Percentiles rank a stretch among this genome's conserved stretches.
phyloP scores from a whole-genome alignment of 2,113 vertebrate species.

The Ornithorhynchus anatinus region DNA sequence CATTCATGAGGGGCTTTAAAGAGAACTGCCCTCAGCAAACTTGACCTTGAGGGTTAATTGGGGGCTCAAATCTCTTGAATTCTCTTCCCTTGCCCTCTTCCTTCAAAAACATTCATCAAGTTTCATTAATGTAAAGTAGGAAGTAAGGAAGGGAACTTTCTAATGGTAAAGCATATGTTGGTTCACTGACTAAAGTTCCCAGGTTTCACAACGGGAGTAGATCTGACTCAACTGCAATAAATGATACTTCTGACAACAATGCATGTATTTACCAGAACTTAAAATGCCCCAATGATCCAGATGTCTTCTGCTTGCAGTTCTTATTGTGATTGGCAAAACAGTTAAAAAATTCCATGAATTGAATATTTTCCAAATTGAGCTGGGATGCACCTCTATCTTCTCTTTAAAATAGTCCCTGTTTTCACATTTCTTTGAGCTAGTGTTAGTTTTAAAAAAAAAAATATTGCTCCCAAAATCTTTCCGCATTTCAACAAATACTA shows the following conservation, averaged over 20 bases:
- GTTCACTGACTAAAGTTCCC: slow-evolving; percentile 9
- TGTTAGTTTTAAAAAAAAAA: slow-evolving; percentile 66
- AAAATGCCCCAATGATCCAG: slow-evolving; percentile 26
- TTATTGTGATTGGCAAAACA: slow-evolving; percentile 59
- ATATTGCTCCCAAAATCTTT: slow-evolving; percentile 64
- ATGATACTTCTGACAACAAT: slow-evolving; percentile 33
- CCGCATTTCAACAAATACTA: slow-evolving; percentile 69
- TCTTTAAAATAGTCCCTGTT: slow-evolving; percentile 60
- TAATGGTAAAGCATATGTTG: slow-evolving; percentile 4
- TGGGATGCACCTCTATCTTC: slow-evolving; percentile 52
- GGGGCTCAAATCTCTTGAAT: background rate
- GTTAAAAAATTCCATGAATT: slow-evolving; percentile 60
- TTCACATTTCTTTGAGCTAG: slow-evolving; percentile 60
- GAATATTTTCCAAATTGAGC: slow-evolving; percentile 63
- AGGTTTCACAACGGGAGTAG: background rate
- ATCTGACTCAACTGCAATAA: slow-evolving; percentile 18
- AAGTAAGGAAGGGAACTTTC: background rate
- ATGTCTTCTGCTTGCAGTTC: slow-evolving; percentile 25
- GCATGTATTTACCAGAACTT: slow-evolving; percentile 28
- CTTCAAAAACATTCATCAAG: background rate
- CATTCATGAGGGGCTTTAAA: background rate
- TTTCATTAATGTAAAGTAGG: slow-evolving; percentile 13
- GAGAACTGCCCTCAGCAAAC: too few species aligned
- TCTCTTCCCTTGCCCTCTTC: background rate
- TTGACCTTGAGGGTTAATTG: background rate